A percentile compares a stretch with the other conserved stretches of the same genome.
Evolutionary conservation across 2,113 vertebrate species (phyloP).

Genomic region (Ibidorhyncha struthersii): DNA sequence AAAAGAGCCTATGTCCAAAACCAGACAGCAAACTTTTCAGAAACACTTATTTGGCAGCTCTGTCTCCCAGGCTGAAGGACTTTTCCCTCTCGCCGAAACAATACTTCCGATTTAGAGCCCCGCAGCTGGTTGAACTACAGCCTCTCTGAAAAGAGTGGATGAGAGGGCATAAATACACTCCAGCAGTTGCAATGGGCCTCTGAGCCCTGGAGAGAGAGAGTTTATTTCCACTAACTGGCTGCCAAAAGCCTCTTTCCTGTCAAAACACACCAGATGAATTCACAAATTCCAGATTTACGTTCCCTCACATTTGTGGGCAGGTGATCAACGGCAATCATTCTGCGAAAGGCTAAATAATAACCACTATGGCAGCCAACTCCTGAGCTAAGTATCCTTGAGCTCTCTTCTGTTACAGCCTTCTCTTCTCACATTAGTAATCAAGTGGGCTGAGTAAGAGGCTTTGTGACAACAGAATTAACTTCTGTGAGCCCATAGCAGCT

Average conservation of each 20-base stretch:
- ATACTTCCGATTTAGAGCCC: neutral
- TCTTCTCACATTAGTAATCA: neutral
- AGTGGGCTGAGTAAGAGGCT: neutral
- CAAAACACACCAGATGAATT: slow-evolving; percentile 38
- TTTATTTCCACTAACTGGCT: slow-evolving; percentile 37
- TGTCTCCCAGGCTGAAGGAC: neutral
- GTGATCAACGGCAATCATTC: slow-evolving; percentile 21
- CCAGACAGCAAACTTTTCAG: neutral
- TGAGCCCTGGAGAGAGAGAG: neutral
- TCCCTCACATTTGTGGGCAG: slow-evolving; percentile 24
- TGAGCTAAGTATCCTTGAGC: neutral
- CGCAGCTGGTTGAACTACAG: neutral
- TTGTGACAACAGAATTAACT: neutral
- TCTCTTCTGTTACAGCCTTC: neutral
- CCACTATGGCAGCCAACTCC: neutral
- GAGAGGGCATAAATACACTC: neutral
- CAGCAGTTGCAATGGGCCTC: slow-evolving; percentile 30
- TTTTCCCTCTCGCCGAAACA: neutral
- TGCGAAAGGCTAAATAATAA: slow-evolving; percentile 14
- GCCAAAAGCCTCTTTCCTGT: slow-evolving; percentile 37
- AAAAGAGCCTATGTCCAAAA: neutral
- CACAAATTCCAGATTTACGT: slow-evolving; percentile 15
- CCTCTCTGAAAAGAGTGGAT: neutral
- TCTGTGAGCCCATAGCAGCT: neutral
- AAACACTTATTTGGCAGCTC: neutral